A percentile compares a stretch with the other conserved stretches of the same genome.
These are phyloP conservation scores for Palythoa grandis DNA, from an alignment of 92 coral and sea anemone genomes.

Conservation along the genomic window DNA sequence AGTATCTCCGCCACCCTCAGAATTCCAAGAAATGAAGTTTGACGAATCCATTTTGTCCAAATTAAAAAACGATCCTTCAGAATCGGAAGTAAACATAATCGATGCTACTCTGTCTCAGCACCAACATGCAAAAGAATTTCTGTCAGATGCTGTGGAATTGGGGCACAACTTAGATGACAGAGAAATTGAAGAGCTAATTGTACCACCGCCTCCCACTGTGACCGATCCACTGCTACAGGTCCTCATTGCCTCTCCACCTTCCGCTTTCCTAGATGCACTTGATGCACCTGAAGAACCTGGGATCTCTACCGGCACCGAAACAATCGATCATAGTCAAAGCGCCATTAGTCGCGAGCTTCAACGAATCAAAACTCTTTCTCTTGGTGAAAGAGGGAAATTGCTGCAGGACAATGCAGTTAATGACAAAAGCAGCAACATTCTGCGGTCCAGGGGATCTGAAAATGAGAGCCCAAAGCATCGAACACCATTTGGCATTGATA, in stretches of 20 bases:
- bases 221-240: conserved; percentile 30
- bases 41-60: neutral
- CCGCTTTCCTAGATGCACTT: conserved; percentile 15
- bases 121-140: conserved; percentile 11
- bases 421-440: neutral
- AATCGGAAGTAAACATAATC: neutral
- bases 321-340: neutral
- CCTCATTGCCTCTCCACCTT: conserved; percentile 39
- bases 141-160: conserved; percentile 32
- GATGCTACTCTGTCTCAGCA: conserved; percentile 6
- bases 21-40: conserved; percentile 31
- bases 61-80: conserved; percentile 5
- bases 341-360: conserved; percentile 45
- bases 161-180: conserved; percentile 43
- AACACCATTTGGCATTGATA: neutral
- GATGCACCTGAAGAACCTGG: conserved; percentile 5
- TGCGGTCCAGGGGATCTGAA: neutral
- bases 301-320: neutral
- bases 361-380: conserved; percentile 33
- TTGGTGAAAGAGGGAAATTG: neutral
- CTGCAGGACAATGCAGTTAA: neutral
- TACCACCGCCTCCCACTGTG: conserved; percentile 77
- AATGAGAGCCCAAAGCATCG: neutral
- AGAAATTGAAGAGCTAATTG: conserved; percentile 62
- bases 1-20: conserved; percentile 75